These are phyloP conservation scores for Delichon dasypus DNA, from an alignment of 2,797 vertebrate species.

Conservation along the genomic window DNA sequence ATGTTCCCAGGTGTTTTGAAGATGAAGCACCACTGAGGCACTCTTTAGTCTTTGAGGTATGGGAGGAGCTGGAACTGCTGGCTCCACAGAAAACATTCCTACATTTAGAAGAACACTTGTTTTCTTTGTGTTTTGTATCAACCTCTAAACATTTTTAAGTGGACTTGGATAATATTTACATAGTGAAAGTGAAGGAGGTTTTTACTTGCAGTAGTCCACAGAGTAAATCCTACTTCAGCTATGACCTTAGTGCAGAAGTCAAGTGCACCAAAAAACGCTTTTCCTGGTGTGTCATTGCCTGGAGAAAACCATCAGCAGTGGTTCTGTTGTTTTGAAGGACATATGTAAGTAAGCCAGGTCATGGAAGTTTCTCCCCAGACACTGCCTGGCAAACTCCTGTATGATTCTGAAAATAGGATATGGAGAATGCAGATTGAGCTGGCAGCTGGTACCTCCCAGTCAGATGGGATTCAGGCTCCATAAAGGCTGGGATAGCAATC, in stretches of 20 bases:
- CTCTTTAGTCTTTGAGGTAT: not conserved
- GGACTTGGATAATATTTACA: not conserved
- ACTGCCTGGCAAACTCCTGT: not conserved
- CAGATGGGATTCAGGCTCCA: not conserved
- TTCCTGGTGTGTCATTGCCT: not conserved
- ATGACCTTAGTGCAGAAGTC: not conserved
- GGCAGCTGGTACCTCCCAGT: not conserved
- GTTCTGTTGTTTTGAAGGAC: not conserved
- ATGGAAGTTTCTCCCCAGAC: not conserved
- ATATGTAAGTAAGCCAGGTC: not conserved
- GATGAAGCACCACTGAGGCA: not conserved
- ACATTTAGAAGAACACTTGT: not conserved
- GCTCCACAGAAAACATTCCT: not conserved
- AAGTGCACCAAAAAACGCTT: not conserved
- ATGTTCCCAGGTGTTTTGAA: not conserved
- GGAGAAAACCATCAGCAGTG: not conserved
- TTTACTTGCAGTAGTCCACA: not conserved
- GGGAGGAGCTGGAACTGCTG: not conserved
- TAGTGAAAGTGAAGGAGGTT: not conserved
- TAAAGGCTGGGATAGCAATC: no score
- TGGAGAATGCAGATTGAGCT: not conserved
- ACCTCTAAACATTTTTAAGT: not conserved
- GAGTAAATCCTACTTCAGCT: not conserved
- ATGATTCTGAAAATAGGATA: not conserved
- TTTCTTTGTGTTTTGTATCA: not conserved